A percentile compares a stretch with the other conserved stretches of the same genome.
Evolutionary conservation across 2,888 invertebrate genomes (phyloP).

Genomic region (Lydus trimaculatus): DNA sequence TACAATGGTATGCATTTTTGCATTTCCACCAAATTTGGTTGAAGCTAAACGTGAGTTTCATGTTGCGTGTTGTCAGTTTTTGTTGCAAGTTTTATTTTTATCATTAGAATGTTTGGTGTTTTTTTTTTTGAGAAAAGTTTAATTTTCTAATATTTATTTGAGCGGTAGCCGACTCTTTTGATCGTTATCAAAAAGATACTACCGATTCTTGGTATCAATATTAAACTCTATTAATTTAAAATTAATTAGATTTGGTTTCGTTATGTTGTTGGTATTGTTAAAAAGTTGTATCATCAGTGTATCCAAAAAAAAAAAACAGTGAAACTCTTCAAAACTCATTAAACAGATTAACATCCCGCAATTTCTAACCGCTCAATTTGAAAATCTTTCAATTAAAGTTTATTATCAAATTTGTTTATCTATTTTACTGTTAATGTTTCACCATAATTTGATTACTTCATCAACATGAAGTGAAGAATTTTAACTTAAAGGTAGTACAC

Average conservation of each 20-base stretch:
- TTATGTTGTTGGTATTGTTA: not conserved
- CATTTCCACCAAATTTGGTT: conserved; percentile 38
- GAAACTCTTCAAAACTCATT: conserved; percentile 25
- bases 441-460: not conserved
- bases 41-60: conserved; percentile 49
- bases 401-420: not conserved
- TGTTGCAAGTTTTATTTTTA: too few species aligned
- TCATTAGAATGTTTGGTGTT: too few species aligned
- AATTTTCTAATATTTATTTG: too few species aligned
- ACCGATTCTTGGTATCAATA: not conserved
- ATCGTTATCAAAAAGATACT: too few species aligned
- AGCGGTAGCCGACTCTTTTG: too few species aligned
- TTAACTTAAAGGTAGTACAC: not conserved
- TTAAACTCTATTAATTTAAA: not conserved
- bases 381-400: not conserved
- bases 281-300: not conserved
- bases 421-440: not conserved
- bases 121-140: too few species aligned
- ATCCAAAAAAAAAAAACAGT: conserved; percentile 5
- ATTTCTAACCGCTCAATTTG: not conserved
- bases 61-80: not conserved
- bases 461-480: not conserved
- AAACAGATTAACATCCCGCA: not conserved
- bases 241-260: conserved; percentile 8
- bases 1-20: conserved; percentile 38